Evolutionary conservation across 1,140 invertebrate genomes (phyloP), one percentile per base, ranked within the genome.

Genomic region (Euschistus heros): DNA sequence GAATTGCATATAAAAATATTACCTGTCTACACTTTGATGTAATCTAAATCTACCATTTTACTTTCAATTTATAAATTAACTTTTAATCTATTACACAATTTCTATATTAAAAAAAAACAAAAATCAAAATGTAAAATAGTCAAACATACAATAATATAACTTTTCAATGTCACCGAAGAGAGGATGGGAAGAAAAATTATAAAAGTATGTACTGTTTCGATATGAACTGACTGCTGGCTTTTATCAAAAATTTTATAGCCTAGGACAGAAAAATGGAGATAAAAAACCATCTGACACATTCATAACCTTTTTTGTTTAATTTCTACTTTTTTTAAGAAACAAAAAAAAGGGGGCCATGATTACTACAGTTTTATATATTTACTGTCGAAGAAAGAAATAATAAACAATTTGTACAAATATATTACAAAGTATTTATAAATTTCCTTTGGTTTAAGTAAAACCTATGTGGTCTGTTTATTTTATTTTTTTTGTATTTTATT

Each of bases 1-100:
- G 47, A 59, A 18, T 57, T 67, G 22, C 33, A 67, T 67, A 67
- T 62, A 67, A 67, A 67, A 67, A 67, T 67, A 67, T 67, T 33
- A 67, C 62, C 60, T 64, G 66, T 62, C 66, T 67, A 67, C 61
- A 57, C 63, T 64, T 54, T 67, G 46, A 63, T 24, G 37, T 66
- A 42, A 47, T 20, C 26, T 54, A 30, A 52, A 64, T 54, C 64
- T 66, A 66, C 44, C 17, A 13, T 67, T 57, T 55, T 59, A 30
- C 30, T 65, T 65, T 65, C 24, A 18, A 44, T 65, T 65, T 42
- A 59, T 22, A 37, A 65, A 59, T 42, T 64, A 52, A 64, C 18
- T 64, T 52, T 64, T 54, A 15, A 57, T 52, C 42, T 65, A 50
- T 22, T 26, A 63, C 24, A 26, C 30, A 59, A 24, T 27, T 59